Base-by-base conservation (phyloP, 2,797 vertebrate species). In the Lateolabrax maculatus region DNA sequence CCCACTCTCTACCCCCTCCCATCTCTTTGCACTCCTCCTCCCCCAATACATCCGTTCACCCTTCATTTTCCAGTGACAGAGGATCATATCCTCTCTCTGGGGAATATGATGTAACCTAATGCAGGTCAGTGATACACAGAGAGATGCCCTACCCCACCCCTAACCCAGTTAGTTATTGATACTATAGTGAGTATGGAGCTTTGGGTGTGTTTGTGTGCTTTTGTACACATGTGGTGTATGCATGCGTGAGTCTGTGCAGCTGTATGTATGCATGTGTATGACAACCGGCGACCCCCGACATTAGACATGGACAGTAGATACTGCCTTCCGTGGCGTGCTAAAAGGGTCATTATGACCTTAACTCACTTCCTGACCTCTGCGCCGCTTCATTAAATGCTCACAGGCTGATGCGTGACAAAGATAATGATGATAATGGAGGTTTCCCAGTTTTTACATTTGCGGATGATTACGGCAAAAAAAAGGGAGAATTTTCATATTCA, bases 51-150 rank as follows among this genome's bases (percentile, higher is more conserved):
- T 84, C 88, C 84, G 57, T 51, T 80, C 75, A 83, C 65, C 81
- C 74, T 77, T 91, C 66, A 87, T 88, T 75, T 89, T 81, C 79
- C 62, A 65, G 72, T 86, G 88, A 84, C 90, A 60, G 49, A 58
- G 80, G 86, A 91, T 93, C 91, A 86, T 85, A 74, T 90, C 65
- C 52, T 51, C 51, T 85, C 90, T 79, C 82, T 29, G 46, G 74
- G 84, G 86, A 77, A 77, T 51, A 52, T 9, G 13, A 66, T 81
- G 91, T 68, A 92, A 92, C 85, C 77, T 74, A 85, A 90, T 89
- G 72, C 80, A 2, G 86, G 87, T 92, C 90, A 90, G 75, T 74
- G 84, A 87, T 87, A 88, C 77, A 65, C 72, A 77, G 21, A 75
- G 83, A 75, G 78, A 78, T 34, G 75, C 84, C 67, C 71, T 56